Conservation (phyloP, 2,113 vertebrate genomes). For the Boleophthalmus pectinirostris region DNA sequence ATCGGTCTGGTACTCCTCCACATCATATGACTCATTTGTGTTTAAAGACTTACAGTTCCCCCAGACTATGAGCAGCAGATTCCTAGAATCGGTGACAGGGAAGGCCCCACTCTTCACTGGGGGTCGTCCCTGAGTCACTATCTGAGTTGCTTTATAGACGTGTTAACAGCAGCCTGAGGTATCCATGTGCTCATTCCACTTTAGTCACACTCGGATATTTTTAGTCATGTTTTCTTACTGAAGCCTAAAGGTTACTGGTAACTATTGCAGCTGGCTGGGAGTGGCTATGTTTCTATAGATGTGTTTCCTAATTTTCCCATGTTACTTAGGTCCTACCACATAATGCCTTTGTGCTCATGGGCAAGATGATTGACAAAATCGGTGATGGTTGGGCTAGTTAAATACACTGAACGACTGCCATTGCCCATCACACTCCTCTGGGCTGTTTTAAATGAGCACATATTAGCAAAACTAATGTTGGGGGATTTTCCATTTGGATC, state of each 20-base stretch:
- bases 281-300: not conserved
- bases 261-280: not conserved
- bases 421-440: not conserved
- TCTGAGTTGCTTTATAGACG: not conserved
- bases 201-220: constrained; percentile 6
- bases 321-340: not conserved
- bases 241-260: not conserved
- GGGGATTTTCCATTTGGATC: too few relatives aligned
- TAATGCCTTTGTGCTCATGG: not conserved
- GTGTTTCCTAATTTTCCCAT: not conserved
- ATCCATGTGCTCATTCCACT: constrained; percentile 6
- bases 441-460: not conserved
- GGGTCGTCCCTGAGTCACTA: constrained; percentile 23
- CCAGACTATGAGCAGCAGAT: constrained; percentile 19
- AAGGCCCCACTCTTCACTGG: constrained; percentile 2
- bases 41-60: constrained; percentile 21
- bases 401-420: too few relatives aligned
- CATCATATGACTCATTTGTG: constrained; percentile 27
- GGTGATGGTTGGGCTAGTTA: not conserved
- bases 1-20: not conserved
- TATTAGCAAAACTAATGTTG: too few relatives aligned
- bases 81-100: constrained; percentile 49
- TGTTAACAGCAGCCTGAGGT: not conserved
- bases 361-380: not conserved
- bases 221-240: not conserved